A percentile compares a stretch with the other conserved stretches of the same genome.
phyloP scores from a whole-genome alignment of 2,797 vertebrate genomes.

The Trichosurus vulpecula region DNA sequence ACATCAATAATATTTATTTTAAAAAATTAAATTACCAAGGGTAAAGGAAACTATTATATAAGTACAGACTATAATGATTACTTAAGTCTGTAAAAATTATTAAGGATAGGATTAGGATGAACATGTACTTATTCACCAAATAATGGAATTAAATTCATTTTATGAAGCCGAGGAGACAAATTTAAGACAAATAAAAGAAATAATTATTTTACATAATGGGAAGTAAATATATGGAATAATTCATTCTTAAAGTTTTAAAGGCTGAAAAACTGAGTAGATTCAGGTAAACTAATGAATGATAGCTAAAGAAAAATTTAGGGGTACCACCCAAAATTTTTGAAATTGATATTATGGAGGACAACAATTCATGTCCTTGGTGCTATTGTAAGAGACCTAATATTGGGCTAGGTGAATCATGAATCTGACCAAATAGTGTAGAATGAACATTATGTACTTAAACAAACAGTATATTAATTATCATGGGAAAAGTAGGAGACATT shows the following conservation, averaged over 20 bases:
- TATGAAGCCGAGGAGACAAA: background rate
- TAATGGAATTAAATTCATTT: background rate
- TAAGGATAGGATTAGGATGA: background rate
- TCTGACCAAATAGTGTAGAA: background rate
- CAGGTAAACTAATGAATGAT: background rate
- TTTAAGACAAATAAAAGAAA: background rate
- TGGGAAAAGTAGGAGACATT: background rate
- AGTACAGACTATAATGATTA: background rate
- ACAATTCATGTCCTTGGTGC: background rate
- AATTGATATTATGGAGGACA: background rate
- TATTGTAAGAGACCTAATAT: too few relatives aligned
- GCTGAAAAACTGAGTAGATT: background rate
- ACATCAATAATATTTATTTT: background rate
- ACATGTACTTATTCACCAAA: background rate
- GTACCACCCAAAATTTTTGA: background rate
- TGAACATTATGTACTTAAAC: background rate
- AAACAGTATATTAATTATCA: background rate
- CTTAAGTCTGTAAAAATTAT: background rate
- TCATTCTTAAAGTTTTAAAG: background rate
- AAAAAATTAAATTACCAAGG: background rate
- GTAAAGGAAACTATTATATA: background rate
- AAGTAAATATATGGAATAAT: background rate
- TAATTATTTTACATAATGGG: background rate
- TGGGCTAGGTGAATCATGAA: background rate
- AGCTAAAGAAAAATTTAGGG: background rate